Conservation (phyloP, 2,888 invertebrate species). For the Microctonus brassicae region DNA sequence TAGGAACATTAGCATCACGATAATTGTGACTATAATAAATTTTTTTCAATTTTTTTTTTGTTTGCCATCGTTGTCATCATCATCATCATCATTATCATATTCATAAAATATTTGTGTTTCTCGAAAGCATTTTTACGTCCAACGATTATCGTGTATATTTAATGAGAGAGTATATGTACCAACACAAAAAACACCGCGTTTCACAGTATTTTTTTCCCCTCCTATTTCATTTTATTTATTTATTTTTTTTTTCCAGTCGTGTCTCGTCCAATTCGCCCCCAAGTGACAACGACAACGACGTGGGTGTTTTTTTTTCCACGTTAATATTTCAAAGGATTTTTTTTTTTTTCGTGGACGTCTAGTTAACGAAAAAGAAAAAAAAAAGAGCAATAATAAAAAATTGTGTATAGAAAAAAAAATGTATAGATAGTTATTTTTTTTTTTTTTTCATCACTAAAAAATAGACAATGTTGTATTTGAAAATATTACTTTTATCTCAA, state of each 20-base stretch:
- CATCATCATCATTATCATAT: neutral
- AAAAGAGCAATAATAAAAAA: neutral
- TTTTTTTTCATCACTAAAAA: neutral
- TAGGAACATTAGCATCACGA: neutral
- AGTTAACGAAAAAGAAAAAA: neutral
- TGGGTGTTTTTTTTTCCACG: neutral
- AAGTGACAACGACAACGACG: neutral
- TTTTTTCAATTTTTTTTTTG: no score
- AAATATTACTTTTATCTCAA: neutral
- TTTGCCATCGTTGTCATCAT: neutral
- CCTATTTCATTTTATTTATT: neutral
- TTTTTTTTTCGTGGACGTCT: neutral
- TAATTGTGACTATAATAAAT: no score
- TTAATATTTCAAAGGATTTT: conserved; percentile 3
- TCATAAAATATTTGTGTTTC: conserved; percentile 2
- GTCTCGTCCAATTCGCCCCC: conserved; percentile 37
- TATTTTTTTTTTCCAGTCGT: conserved; percentile 34
- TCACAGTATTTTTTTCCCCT: conserved; percentile 50
- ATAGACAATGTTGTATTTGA: neutral
- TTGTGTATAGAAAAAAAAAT: neutral
- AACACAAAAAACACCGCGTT: conserved; percentile 34
- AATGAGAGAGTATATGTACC: conserved; percentile 48
- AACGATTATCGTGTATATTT: conserved; percentile 57
- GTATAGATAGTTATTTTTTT: neutral
- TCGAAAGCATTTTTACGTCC: conserved; percentile 47